Evolutionary conservation across 2,113 vertebrate species (phyloP).

Genomic region (Ahaetulla prasina): DNA sequence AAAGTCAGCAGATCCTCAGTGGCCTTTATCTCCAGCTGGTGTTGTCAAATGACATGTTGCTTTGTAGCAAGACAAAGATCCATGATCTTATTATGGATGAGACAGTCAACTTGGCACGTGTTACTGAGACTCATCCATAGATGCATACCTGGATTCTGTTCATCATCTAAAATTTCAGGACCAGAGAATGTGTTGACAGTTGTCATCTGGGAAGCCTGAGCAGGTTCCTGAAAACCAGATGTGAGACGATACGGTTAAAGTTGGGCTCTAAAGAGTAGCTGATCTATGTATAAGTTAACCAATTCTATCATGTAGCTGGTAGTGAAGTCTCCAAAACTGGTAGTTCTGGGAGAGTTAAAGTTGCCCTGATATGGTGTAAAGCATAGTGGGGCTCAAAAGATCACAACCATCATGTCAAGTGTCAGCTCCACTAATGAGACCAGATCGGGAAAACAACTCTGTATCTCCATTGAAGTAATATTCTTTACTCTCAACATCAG

Average conservation of each 20-base stretch:
- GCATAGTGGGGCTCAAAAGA: neutral
- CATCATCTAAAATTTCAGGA: neutral
- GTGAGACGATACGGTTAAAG: neutral
- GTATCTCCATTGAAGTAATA: neutral
- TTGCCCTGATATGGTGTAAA: neutral
- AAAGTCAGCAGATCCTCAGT: neutral
- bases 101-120: neutral
- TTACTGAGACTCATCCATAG: neutral
- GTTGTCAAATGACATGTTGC: neutral
- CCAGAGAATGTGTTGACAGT: neutral
- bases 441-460: neutral
- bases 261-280: neutral
- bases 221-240: neutral
- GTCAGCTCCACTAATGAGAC: neutral
- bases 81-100: neutral
- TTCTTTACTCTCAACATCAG: neutral
- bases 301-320: neutral
- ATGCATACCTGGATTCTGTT: neutral
- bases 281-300: neutral
- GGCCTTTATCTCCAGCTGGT: neutral
- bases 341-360: neutral
- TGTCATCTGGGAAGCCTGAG: neutral
- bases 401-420: neutral
- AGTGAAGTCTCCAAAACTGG: neutral
- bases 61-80: neutral